Evolutionary conservation across 2,113 vertebrate species (phyloP).

Genomic region (Rhinoderma darwinii): DNA sequence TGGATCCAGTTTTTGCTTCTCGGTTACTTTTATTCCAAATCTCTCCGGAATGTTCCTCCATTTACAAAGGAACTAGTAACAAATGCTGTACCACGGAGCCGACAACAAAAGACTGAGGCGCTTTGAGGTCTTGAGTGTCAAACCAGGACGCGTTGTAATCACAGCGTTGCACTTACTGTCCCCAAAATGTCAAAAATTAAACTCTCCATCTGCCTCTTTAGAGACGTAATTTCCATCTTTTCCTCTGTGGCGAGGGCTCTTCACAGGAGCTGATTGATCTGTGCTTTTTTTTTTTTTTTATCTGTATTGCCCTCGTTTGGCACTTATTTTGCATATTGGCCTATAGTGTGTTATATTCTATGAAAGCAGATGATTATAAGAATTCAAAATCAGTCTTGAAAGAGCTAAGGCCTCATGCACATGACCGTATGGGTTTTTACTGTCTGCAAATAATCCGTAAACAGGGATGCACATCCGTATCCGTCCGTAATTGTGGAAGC

Average conservation of each 20-base stretch:
- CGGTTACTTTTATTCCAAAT: background rate
- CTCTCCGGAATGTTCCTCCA: background rate
- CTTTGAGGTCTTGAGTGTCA: background rate
- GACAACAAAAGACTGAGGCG: background rate
- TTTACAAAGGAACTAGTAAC: background rate
- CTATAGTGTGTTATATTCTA: background rate
- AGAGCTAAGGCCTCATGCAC: too few relatives aligned
- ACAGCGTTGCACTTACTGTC: background rate
- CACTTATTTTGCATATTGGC: background rate
- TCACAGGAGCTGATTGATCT: background rate
- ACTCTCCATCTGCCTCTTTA: background rate
- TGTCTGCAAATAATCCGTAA: too few relatives aligned
- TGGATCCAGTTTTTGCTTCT: background rate
- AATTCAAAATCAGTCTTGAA: background rate
- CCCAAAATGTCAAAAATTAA: background rate
- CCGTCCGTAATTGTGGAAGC: too few relatives aligned
- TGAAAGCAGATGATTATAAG: background rate
- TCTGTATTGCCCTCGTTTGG: background rate
- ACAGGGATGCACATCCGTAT: too few relatives aligned
- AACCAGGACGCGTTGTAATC: background rate
- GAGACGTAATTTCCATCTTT: background rate
- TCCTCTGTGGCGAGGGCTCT: background rate
- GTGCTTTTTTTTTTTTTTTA: background rate
- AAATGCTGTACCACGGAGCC: background rate
- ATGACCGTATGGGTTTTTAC: too few relatives aligned